Percentiles rank a stretch among this genome's conserved stretches.
phyloP scores from a whole-genome alignment of 2,888 invertebrate genomes.

The Amblyjoppa fuscipennis region DNA sequence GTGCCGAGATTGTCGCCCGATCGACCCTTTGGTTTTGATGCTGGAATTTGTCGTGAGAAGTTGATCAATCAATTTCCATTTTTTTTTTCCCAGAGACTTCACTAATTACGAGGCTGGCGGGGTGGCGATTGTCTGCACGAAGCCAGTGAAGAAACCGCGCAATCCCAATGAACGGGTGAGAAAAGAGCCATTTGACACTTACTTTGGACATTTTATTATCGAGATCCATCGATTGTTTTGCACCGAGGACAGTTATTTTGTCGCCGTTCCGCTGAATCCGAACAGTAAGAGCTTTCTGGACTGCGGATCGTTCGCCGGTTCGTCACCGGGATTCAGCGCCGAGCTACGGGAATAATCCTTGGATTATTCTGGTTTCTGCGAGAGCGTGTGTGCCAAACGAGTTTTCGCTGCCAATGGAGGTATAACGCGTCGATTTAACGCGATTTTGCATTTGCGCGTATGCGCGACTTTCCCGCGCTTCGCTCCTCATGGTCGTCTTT shows the following conservation, averaged over 20 bases:
- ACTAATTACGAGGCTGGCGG: constrained; percentile 44
- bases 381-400: constrained; percentile 43
- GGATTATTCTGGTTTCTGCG: constrained; percentile 41
- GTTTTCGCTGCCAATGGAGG: constrained; percentile 62
- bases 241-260: background rate
- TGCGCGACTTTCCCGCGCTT: constrained; percentile 16
- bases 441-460: constrained; percentile 49
- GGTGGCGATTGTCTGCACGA: constrained; percentile 49
- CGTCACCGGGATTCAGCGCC: constrained; percentile 29
- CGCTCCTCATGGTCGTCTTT: background rate
- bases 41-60: background rate
- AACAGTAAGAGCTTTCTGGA: constrained; percentile 42
- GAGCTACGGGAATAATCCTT: constrained; percentile 45
- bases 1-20: background rate
- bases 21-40: background rate
- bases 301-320: constrained; percentile 56
- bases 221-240: constrained; percentile 9
- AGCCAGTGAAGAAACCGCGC: constrained; percentile 14
- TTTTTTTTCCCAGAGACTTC: constrained; percentile 39
- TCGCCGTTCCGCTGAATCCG: constrained; percentile 11
- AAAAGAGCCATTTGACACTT: background rate
- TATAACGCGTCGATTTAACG: constrained; percentile 59
- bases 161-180: constrained; percentile 51
- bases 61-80: background rate
- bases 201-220: background rate